Percentiles rank a stretch among this genome's conserved stretches.
Conservation (phyloP, 2,113 vertebrate species). For the Forbesichthys agassizii region DNA sequence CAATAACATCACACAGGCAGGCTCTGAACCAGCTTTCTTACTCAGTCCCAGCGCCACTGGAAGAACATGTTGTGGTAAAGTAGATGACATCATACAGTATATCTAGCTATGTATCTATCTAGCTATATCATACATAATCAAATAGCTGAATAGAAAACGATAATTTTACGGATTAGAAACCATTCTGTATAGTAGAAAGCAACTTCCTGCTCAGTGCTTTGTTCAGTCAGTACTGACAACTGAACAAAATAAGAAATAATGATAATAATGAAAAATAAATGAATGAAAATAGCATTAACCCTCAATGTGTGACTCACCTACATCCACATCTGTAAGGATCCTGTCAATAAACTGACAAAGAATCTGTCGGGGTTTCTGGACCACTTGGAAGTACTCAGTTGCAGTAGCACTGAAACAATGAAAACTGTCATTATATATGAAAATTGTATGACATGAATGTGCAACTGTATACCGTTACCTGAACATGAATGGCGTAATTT, state of each 20-base stretch:
- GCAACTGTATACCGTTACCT: too few relatives aligned
- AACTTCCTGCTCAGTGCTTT: too few relatives aligned
- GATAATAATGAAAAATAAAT: too few relatives aligned
- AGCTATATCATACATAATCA: background rate
- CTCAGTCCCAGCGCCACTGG: slow-evolving; percentile 89
- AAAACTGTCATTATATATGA: background rate
- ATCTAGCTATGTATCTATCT: background rate
- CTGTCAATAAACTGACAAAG: slow-evolving; percentile 97
- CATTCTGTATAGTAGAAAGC: too few relatives aligned
- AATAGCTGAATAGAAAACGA: background rate
- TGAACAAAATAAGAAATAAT: too few relatives aligned
- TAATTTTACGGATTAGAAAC: too few relatives aligned
- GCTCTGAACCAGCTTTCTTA: slow-evolving; percentile 91
- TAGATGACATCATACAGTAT: background rate
- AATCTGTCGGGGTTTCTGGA: slow-evolving; percentile 95
- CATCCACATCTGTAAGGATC: slow-evolving; percentile 93
- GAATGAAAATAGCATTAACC: too few relatives aligned
- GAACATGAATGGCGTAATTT: background rate
- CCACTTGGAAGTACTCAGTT: slow-evolving; percentile 84
- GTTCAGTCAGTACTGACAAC: too few relatives aligned
- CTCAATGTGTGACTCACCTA: slow-evolving; percentile 79
- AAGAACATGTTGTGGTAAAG: background rate
- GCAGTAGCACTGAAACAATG: slow-evolving; percentile 83
- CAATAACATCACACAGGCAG: slow-evolving; percentile 94
- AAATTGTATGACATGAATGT: too few relatives aligned